Conservation (phyloP, 1,140 invertebrate genomes). For the Temnothorax nylanderi region DNA sequence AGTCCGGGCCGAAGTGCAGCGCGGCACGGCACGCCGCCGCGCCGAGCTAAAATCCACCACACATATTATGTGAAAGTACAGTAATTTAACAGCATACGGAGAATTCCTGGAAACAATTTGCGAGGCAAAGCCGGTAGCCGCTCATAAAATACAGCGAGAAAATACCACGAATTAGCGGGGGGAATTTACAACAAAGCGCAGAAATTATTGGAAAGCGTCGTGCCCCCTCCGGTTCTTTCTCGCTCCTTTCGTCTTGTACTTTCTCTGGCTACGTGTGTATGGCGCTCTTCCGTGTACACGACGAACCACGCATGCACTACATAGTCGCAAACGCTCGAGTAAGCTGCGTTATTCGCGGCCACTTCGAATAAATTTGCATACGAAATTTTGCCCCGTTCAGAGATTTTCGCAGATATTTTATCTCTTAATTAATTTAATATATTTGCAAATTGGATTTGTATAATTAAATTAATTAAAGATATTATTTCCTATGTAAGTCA, state of each 20-base stretch:
- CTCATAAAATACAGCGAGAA: constrained; percentile 62
- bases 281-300: not conserved
- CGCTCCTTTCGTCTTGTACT: constrained; percentile 45
- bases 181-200: constrained; percentile 57
- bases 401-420: not conserved
- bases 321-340: constrained; percentile 14
- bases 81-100: constrained; percentile 61
- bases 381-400: not conserved
- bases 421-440: constrained; percentile 13
- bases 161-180: constrained; percentile 55
- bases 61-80: constrained; percentile 60
- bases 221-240: constrained; percentile 28
- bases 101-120: constrained; percentile 64
- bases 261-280: constrained; percentile 12
- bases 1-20: constrained; percentile 4
- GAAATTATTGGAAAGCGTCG: constrained; percentile 63
- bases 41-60: constrained; percentile 40
- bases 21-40: not conserved
- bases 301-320: constrained; percentile 1
- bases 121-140: constrained; percentile 52
- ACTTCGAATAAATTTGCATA: constrained; percentile 13
- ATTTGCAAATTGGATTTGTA: not conserved
- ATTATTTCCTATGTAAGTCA: not conserved
- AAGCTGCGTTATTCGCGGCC: not conserved
- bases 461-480: not conserved